Conservation (phyloP, 35 echinoderm and acorn worm genomes). For the Eucidaris tribuloides region DNA sequence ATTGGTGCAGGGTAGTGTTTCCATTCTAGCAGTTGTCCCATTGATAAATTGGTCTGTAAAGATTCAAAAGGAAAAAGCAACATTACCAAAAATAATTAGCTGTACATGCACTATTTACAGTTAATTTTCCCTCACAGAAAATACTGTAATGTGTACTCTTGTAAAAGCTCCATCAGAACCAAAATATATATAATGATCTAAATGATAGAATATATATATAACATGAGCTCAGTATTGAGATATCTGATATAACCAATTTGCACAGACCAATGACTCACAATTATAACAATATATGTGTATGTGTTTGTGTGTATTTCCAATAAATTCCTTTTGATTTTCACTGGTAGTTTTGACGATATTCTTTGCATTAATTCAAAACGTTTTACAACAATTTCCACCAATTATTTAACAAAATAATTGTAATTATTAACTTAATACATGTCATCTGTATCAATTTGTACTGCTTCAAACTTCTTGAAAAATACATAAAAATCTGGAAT, state of each 20-base stretch:
- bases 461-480: not conserved
- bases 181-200: not conserved
- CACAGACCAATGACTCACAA: too few relatives aligned
- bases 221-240: too few relatives aligned
- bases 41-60: slow-evolving; percentile 60
- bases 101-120: not conserved
- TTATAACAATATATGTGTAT: too few relatives aligned
- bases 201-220: not conserved
- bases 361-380: too few relatives aligned
- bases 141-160: not conserved
- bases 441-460: not conserved
- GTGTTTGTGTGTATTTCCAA: too few relatives aligned
- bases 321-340: too few relatives aligned
- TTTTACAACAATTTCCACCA: too few relatives aligned
- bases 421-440: not conserved
- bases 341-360: too few relatives aligned
- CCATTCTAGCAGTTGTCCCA: slow-evolving; percentile 84
- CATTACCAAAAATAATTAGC: not conserved
- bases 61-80: not conserved
- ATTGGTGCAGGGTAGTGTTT: slow-evolving; percentile 59
- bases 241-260: too few relatives aligned
- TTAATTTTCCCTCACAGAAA: not conserved
- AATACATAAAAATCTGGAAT: not conserved
- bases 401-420: too few relatives aligned
- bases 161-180: not conserved